Conservation (phyloP, 2,797 vertebrate genomes). For the Chaenodraco wilsoni region DNA sequence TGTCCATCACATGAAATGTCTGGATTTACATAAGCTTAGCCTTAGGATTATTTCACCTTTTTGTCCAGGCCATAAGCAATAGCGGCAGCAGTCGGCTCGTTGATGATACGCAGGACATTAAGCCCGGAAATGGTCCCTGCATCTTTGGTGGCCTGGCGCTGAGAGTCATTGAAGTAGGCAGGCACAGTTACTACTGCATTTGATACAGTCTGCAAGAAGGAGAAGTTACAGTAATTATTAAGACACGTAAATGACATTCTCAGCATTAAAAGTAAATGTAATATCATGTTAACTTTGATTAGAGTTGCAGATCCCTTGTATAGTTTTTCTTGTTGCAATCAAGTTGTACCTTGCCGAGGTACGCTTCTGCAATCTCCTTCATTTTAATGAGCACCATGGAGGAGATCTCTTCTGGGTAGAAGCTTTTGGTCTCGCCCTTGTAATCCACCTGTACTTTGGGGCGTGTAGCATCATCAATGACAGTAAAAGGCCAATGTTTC, state of each 20-base stretch:
- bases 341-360: slow-evolving; percentile 80
- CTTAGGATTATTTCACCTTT: slow-evolving; percentile 68
- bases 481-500: slow-evolving; percentile 85
- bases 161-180: slow-evolving; percentile 94
- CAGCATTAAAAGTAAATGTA: background rate
- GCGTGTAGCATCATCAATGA: slow-evolving; percentile 74
- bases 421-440: slow-evolving; percentile 82
- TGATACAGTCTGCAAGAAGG: slow-evolving; percentile 66
- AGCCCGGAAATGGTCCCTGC: slow-evolving; percentile 85
- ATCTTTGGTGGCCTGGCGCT: slow-evolving; percentile 92
- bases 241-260: slow-evolving; percentile 8
- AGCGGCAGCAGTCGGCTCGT: slow-evolving; percentile 85
- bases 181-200: slow-evolving; percentile 84
- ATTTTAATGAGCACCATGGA: slow-evolving; percentile 86
- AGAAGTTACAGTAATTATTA: background rate
- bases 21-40: too few relatives aligned
- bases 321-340: background rate
- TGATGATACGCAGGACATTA: slow-evolving; percentile 85
- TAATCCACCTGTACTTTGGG: slow-evolving; percentile 86
- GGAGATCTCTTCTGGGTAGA: slow-evolving; percentile 85
- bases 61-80: slow-evolving; percentile 86
- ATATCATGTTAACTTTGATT: background rate
- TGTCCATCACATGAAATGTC: background rate
- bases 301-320: background rate
- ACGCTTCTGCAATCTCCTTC: slow-evolving; percentile 85